Evolutionary conservation across 2,113 vertebrate genomes (phyloP).

Genomic region (Ranitomeya imitator): DNA sequence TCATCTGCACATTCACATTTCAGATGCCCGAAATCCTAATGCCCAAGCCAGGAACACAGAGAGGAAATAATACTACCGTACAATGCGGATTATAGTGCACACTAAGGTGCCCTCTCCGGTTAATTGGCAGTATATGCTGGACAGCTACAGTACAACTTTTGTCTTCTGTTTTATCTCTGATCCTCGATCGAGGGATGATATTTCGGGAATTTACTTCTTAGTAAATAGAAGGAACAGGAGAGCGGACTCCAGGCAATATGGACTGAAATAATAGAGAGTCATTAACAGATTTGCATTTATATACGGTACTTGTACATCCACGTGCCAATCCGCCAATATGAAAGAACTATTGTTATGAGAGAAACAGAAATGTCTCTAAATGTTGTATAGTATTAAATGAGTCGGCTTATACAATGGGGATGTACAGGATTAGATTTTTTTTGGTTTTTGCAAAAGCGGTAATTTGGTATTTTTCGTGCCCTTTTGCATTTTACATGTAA

Average conservation of each 20-base stretch:
- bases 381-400: neutral
- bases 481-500: no score
- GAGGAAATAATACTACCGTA: neutral
- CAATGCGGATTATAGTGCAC: neutral
- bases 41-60: neutral
- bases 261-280: neutral
- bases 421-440: no score
- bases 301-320: neutral
- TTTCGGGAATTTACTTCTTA: neutral
- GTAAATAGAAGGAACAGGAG: neutral
- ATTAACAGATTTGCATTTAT: neutral
- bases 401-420: no score
- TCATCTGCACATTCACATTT: neutral
- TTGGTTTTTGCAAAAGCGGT: no score
- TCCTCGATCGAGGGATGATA: neutral
- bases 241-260: neutral
- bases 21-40: neutral
- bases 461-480: no score
- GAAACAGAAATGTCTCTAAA: neutral
- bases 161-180: neutral
- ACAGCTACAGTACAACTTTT: neutral
- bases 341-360: neutral
- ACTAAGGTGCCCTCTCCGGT: neutral
- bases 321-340: neutral
- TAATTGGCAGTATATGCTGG: neutral